Conservation (phyloP, 1,140 invertebrate genomes). For the Drosophila kikkawai region DNA sequence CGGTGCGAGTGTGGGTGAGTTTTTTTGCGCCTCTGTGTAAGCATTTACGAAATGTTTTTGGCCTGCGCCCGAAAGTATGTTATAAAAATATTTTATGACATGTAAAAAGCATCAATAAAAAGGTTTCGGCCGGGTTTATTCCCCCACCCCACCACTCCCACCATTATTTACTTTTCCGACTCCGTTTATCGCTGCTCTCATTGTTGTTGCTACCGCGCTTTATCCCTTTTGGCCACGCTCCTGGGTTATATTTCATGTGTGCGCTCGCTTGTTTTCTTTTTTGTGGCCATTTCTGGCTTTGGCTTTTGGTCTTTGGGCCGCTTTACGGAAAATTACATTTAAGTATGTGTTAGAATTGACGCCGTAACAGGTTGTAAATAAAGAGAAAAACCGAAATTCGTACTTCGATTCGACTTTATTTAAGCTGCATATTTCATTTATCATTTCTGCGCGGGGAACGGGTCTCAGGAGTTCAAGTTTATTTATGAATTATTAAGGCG, state of each 20-base stretch:
- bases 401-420: constrained; percentile 55
- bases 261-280: constrained; percentile 23
- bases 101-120: constrained; percentile 83
- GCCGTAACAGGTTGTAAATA: constrained; percentile 81
- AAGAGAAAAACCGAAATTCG: constrained; percentile 48
- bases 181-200: constrained; percentile 61
- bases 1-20: constrained; percentile 8
- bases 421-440: constrained; percentile 24
- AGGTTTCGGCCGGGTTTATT: constrained; percentile 59
- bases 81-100: constrained; percentile 84
- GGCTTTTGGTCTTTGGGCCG: constrained; percentile 58
- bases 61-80: constrained; percentile 67
- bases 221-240: constrained; percentile 68
- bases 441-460: constrained; percentile 2
- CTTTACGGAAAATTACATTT: constrained; percentile 80
- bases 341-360: constrained; percentile 82
- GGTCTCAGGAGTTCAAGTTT: neutral
- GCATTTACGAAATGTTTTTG: constrained; percentile 65
- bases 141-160: constrained; percentile 9
- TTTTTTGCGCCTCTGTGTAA: constrained; percentile 12
- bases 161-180: constrained; percentile 41
- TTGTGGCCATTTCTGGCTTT: constrained; percentile 39
- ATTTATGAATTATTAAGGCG: neutral
- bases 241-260: constrained; percentile 59
- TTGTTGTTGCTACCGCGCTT: constrained; percentile 59